Evolutionary conservation across 2,888 invertebrate genomes (phyloP).

Genomic region (Drosophila austrosaltans): DNA sequence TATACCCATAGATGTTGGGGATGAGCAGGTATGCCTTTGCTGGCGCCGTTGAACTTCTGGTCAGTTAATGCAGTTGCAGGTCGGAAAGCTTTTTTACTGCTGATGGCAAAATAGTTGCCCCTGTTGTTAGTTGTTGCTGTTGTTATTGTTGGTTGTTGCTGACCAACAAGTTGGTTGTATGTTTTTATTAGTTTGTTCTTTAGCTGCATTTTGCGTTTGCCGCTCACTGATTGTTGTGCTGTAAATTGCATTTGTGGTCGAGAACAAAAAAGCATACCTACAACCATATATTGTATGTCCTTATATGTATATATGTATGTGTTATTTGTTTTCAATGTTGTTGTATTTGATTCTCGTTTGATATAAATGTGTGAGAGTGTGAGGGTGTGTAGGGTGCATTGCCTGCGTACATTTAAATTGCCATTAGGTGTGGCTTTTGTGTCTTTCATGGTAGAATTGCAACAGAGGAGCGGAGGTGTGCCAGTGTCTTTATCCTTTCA

Average conservation of each 20-base stretch:
- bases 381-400: slow-evolving; percentile 19
- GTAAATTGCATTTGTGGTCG: slow-evolving; percentile 80
- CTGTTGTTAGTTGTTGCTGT: slow-evolving; percentile 41
- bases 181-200: slow-evolving; percentile 63
- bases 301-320: not conserved
- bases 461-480: slow-evolving; percentile 13
- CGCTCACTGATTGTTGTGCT: slow-evolving; percentile 70
- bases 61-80: slow-evolving; percentile 61
- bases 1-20: not conserved
- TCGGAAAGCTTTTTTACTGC: slow-evolving; percentile 48
- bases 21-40: slow-evolving; percentile 14
- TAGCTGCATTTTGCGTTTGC: slow-evolving; percentile 55
- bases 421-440: slow-evolving; percentile 62
- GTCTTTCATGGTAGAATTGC: not conserved
- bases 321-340: slow-evolving; percentile 26
- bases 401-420: slow-evolving; percentile 63
- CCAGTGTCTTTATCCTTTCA: slow-evolving; percentile 35
- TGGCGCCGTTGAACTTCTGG: slow-evolving; percentile 24
- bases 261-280: slow-evolving; percentile 40
- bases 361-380: slow-evolving; percentile 25
- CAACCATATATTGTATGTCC: slow-evolving; percentile 19
- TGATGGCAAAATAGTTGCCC: slow-evolving; percentile 48
- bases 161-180: slow-evolving; percentile 32
- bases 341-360: slow-evolving; percentile 11
- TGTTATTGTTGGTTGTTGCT: slow-evolving; percentile 35